Evolutionary conservation across 2,797 vertebrate species (phyloP).

Genomic region (Paedocypris micromegethes): DNA sequence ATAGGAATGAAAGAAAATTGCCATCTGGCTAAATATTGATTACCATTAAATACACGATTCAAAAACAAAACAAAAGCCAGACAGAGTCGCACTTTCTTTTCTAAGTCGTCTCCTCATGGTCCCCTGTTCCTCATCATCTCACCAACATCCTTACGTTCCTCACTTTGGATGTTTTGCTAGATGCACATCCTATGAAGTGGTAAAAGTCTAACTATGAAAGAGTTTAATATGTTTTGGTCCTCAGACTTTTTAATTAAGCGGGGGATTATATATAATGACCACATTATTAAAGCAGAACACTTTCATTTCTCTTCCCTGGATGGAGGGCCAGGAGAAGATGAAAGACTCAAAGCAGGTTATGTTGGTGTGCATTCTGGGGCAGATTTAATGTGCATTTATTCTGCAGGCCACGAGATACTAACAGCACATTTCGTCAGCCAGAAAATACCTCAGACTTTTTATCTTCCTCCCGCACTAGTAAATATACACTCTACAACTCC

Average conservation of each 20-base stretch:
- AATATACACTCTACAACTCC: not conserved
- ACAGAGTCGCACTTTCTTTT: no score
- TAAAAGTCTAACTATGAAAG: not conserved
- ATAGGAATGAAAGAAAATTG: no score
- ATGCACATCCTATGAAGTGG: not conserved
- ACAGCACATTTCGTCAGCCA: not conserved
- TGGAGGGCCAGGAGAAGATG: not conserved
- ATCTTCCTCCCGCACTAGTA: not conserved
- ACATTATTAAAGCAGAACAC: slow-evolving; percentile 2
- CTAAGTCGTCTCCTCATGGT: not conserved
- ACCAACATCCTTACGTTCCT: slow-evolving; percentile 4
- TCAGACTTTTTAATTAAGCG: slow-evolving; percentile 20
- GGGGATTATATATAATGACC: slow-evolving; percentile 11
- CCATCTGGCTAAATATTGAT: not conserved
- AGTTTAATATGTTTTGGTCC: not conserved
- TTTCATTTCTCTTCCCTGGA: slow-evolving; percentile 8
- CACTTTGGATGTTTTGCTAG: not conserved
- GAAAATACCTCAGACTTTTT: slow-evolving; percentile 8
- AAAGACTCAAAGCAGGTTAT: slow-evolving; percentile 12
- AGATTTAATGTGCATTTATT: slow-evolving; percentile 1
- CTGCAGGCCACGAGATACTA: not conserved
- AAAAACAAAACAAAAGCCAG: no score
- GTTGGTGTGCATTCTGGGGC: not conserved
- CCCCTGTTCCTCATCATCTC: slow-evolving; percentile 12
- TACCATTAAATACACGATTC: no score